Base-by-base conservation (phyloP, 2,888 invertebrate species). In the Papilio elwesi region DNA sequence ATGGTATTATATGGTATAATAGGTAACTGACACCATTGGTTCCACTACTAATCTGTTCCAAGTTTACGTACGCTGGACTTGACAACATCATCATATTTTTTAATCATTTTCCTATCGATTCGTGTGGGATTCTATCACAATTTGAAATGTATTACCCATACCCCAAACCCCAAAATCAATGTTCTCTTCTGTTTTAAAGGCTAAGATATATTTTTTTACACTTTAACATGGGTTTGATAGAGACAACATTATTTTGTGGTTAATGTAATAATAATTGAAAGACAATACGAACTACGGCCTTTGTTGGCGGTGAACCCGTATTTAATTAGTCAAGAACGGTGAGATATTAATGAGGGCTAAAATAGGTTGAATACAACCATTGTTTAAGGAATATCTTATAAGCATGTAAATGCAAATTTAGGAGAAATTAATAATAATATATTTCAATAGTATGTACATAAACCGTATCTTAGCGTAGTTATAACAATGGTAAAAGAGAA, bases 261-360 rank as follows among this genome's bases (percentile, higher is more conserved):
- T 55, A 57, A 59, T 62, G 13, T 66, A 48, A 57, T 66, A 53
- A 63, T 68, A 51, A 55, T 36, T 52, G 68, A 38, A 53, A 63
- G 63, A 72, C 68, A 72, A 72, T 72, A 48, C 63, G 43, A 68
- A 68, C 53, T 43, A 43, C 63, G 55, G 16, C 6, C 63, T 64
- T 72, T 63, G 63, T 70, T 49, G 63, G 47, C 52, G 26, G 53
- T 68, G 26, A 48, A 72, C 68, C 72, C 72, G 72, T 48, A 72
- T 72, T 72, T 68, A 72, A 72, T 72, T 68, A 68, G 63, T 36
- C 49, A 64, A 72, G 68, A 55, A 68, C 48, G 36, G 70, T 70
- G 38, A 62, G 59, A 59, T 51, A 51, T 68, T 59, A 71, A 71
- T 71, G 38, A 71, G 43, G 43, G 57, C 51, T 66, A 66, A 66